A percentile compares a stretch with the other conserved stretches of the same genome.
phyloP scores from a whole-genome alignment of 2,797 vertebrate genomes.

The Amniataba percoides region DNA sequence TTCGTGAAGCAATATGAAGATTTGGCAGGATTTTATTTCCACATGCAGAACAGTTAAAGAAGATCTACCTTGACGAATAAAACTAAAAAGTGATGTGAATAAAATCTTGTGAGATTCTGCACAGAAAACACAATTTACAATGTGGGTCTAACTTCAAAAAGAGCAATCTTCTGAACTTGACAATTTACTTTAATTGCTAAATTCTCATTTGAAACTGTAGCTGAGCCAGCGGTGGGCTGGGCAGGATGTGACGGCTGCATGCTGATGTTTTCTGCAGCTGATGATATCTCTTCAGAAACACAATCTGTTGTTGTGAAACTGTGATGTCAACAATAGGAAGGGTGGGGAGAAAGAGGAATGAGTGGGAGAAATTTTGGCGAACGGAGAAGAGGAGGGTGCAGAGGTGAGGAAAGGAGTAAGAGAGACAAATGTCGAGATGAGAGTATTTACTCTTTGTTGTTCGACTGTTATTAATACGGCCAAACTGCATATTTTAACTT shows the following conservation, averaged over 20 bases:
- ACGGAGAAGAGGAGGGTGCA: not conserved
- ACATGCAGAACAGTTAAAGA: not conserved
- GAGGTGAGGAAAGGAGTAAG: constrained; percentile 34
- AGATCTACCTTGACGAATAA: not conserved
- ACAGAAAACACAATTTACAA: no score
- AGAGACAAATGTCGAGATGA: not conserved
- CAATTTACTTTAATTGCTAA: not conserved
- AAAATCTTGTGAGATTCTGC: not conserved
- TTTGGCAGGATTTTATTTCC: not conserved
- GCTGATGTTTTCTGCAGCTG: constrained; percentile 18
- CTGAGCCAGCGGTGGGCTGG: not conserved
- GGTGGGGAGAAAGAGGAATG: not conserved
- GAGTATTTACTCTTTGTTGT: not conserved
- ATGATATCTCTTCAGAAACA: constrained; percentile 8
- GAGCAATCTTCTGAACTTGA: no score
- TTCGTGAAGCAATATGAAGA: no score
- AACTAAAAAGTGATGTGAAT: not conserved
- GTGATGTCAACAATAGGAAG: constrained; percentile 14
- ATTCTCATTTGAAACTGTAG: not conserved
- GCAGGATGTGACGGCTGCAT: not conserved
- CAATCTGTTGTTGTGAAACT: constrained; percentile 21
- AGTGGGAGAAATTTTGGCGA: not conserved
- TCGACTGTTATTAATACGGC: not conserved
- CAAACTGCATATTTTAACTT: not conserved
- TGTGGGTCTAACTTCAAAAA: no score